Evolutionary conservation across 2,888 invertebrate genomes (phyloP).

Genomic region (Drosophila rellima): DNA sequence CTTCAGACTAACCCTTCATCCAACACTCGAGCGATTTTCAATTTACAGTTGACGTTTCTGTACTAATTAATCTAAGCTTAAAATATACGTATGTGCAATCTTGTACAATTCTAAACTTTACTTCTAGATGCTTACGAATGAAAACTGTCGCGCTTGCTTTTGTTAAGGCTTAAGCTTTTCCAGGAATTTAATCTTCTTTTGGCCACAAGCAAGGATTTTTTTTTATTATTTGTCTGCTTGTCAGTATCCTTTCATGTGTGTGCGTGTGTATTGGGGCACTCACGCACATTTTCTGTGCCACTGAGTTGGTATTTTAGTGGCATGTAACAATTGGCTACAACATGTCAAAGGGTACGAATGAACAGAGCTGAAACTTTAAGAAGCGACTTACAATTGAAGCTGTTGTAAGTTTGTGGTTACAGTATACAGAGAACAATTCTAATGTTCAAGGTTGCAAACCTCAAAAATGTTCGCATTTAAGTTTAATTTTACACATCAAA

Average conservation of each 20-base stretch:
- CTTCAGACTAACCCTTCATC: no score
- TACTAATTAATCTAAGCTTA: constrained; percentile 23
- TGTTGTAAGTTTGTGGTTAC: not conserved
- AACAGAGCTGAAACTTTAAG: not conserved
- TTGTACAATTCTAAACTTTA: constrained; percentile 14
- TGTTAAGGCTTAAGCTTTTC: not conserved
- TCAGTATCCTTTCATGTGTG: not conserved
- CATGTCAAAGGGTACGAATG: not conserved
- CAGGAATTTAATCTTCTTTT: constrained; percentile 8
- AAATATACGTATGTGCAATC: constrained; percentile 7
- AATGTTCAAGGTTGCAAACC: no score
- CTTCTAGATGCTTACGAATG: not conserved
- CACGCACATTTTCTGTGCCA: constrained; percentile 17
- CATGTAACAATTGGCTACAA: constrained; percentile 21
- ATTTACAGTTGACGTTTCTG: constrained; percentile 11
- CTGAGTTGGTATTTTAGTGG: constrained; percentile 25
- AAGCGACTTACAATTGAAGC: not conserved
- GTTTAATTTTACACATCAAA: no score
- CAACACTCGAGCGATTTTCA: constrained; percentile 6
- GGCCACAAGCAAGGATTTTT: not conserved
- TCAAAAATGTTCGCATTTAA: no score
- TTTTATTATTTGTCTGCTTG: not conserved
- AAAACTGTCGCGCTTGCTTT: not conserved
- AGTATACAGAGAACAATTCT: no score
- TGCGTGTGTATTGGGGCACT: not conserved